These are phyloP conservation scores for Alectoris magna DNA, from an alignment of 2,797 vertebrate species.

Conservation along the genomic window DNA sequence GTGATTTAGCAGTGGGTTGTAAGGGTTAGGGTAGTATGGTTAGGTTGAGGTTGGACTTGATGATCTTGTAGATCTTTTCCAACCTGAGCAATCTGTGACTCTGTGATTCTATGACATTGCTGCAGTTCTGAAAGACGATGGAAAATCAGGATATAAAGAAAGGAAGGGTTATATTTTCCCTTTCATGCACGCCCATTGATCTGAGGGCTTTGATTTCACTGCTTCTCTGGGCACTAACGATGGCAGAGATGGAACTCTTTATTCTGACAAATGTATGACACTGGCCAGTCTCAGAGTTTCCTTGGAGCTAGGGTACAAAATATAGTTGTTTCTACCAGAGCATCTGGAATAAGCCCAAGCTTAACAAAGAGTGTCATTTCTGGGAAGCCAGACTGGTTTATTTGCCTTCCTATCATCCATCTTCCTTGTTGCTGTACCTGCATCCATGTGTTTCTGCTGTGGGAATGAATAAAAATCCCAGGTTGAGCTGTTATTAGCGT, in stretches of 20 bases:
- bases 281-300: background rate
- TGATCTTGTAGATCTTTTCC: too few relatives aligned
- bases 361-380: constrained; percentile 21
- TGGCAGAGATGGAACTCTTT: background rate
- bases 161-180: background rate
- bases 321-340: background rate
- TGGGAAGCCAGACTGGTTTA: constrained; percentile 19
- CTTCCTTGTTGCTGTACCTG: constrained; percentile 17
- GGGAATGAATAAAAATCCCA: constrained; percentile 53
- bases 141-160: background rate
- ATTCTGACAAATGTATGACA: background rate
- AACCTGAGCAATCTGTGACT: too few relatives aligned
- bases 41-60: too few relatives aligned
- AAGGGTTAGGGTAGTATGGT: too few relatives aligned
- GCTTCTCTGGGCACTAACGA: background rate
- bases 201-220: background rate
- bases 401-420: constrained; percentile 8
- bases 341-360: constrained; percentile 38
- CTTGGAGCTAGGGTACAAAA: background rate
- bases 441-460: constrained; percentile 37
- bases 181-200: background rate
- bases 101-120: background rate
- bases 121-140: background rate
- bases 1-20: too few relatives aligned
- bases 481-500: constrained; percentile 52